These are phyloP conservation scores for Tholera decimalis DNA, from an alignment of 2,888 invertebrate species.

Conservation along the genomic window DNA sequence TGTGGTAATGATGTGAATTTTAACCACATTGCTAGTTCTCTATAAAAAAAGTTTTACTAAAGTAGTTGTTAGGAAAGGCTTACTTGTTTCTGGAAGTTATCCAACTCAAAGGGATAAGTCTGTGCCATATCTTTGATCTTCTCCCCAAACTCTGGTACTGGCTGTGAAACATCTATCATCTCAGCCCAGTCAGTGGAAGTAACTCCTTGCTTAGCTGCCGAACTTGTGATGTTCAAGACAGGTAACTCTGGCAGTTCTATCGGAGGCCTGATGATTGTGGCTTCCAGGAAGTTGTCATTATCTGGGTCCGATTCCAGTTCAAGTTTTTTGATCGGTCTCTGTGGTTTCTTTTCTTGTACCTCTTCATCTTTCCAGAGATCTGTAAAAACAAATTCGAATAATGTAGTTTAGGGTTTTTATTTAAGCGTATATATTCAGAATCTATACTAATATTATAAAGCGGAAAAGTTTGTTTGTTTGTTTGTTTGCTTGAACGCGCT, in stretches of 20 bases:
- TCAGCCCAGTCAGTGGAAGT: slow-evolving; percentile 96
- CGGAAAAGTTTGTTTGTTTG: no score
- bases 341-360: slow-evolving; percentile 68
- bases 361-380: slow-evolving; percentile 89
- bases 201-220: slow-evolving; percentile 80
- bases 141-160: slow-evolving; percentile 95
- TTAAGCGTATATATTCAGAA: no score
- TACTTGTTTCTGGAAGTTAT: slow-evolving; percentile 98
- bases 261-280: slow-evolving; percentile 81
- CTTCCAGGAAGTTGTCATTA: slow-evolving; percentile 84
- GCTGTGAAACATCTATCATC: slow-evolving; percentile 95
- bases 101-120: slow-evolving; percentile 97
- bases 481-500: no score
- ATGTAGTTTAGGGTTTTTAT: no score
- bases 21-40: no score
- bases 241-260: slow-evolving; percentile 90
- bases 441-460: no score
- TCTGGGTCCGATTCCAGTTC: slow-evolving; percentile 71
- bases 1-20: no score
- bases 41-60: no score
- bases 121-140: slow-evolving; percentile 96
- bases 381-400: slow-evolving; percentile 46
- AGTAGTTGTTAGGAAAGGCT: not conserved
- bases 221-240: slow-evolving; percentile 93
- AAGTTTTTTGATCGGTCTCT: slow-evolving; percentile 66